Evolutionary conservation across 2,888 invertebrate genomes (phyloP).

Genomic region (Drosophila mimetica): DNA sequence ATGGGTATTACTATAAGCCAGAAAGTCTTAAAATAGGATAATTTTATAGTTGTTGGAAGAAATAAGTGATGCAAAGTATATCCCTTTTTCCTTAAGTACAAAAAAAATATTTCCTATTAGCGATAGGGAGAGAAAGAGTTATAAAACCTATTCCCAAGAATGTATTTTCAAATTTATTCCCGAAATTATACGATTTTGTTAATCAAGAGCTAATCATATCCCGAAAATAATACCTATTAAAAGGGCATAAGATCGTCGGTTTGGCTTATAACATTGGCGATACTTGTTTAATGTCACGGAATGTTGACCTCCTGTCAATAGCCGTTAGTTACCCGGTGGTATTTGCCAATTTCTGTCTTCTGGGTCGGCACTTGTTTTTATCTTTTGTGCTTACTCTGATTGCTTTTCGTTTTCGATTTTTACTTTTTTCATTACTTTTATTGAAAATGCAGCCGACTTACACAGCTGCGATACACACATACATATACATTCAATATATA

Average conservation of each 20-base stretch:
- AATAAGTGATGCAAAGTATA: too few species aligned
- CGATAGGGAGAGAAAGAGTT: too few species aligned
- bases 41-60: too few species aligned
- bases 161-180: too few species aligned
- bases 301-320: constrained; percentile 25
- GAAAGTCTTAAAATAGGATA: not conserved
- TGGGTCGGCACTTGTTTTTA: constrained; percentile 54
- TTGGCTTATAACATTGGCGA: not conserved
- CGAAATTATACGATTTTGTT: too few species aligned
- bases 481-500: constrained; percentile 44
- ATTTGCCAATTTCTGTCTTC: constrained; percentile 44
- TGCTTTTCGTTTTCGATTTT: constrained; percentile 19
- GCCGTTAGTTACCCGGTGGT: constrained; percentile 4
- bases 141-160: too few species aligned
- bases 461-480: constrained; percentile 45
- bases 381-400: constrained; percentile 25
- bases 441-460: constrained; percentile 66
- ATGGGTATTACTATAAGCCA: not conserved
- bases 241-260: constrained; percentile 6
- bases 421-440: constrained; percentile 51
- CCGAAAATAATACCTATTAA: not conserved
- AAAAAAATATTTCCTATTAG: too few species aligned
- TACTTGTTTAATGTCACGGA: constrained; percentile 4
- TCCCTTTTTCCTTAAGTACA: too few species aligned
- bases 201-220: too few species aligned